A percentile compares a stretch with the other conserved stretches of the same genome.
These are phyloP conservation scores for Gallinago nigripennis DNA, from an alignment of 2,797 vertebrate species.

Conservation along the genomic window DNA sequence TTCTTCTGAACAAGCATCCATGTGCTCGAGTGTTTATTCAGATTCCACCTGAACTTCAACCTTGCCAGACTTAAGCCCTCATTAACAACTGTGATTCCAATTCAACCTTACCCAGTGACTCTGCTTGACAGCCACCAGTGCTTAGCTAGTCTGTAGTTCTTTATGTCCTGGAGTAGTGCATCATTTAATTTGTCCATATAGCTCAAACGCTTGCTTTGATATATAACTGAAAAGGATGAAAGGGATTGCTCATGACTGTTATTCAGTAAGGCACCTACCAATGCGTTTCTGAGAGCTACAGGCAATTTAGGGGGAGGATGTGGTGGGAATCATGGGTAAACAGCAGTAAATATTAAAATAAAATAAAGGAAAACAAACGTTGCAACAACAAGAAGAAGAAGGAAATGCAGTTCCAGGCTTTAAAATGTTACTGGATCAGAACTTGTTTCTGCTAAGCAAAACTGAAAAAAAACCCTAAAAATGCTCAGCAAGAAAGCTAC, in stretches of 20 bases:
- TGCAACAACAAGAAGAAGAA: not conserved
- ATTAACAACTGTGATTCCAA: not conserved
- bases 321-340: slow-evolving; percentile 33
- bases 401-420: not conserved
- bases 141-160: not conserved
- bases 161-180: not conserved
- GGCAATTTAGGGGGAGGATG: not conserved
- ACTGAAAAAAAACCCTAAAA: not conserved
- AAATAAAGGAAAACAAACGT: not conserved
- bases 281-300: not conserved
- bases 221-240: slow-evolving; percentile 23
- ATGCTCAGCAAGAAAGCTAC: not conserved
- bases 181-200: slow-evolving; percentile 30
- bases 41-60: not conserved
- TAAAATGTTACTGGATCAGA: not conserved
- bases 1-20: not conserved
- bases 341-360: slow-evolving; percentile 35
- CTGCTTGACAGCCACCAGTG: not conserved
- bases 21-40: not conserved
- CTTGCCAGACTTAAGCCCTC: not conserved
- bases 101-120: not conserved
- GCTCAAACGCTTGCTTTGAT: not conserved
- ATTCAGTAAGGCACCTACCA: not conserved
- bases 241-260: not conserved
- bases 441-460: not conserved